These are phyloP conservation scores for Anthonomus grandis DNA, from an alignment of 1,140 invertebrate species.

Conservation along the genomic window DNA sequence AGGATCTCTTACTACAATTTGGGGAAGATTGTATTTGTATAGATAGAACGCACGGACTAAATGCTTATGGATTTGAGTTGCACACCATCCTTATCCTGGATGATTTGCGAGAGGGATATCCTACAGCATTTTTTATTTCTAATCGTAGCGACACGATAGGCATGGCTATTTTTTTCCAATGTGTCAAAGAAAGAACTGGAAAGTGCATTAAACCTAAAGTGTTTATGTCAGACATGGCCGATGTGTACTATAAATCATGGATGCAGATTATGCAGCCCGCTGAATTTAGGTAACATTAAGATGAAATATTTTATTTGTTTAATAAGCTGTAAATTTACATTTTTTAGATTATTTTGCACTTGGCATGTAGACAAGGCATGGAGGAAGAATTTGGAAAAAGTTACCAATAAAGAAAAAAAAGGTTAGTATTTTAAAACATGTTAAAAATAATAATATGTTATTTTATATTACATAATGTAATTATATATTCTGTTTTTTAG, in stretches of 20 bases:
- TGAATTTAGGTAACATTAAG: slow-evolving; percentile 5
- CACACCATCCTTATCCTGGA: slow-evolving; percentile 18
- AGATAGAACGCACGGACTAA: slow-evolving; percentile 20
- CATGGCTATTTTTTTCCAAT: slow-evolving; percentile 12
- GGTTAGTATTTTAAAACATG: slow-evolving; percentile 9
- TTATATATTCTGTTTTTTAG: background rate
- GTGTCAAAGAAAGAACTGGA: slow-evolving; percentile 7
- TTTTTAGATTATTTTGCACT: slow-evolving; percentile 12
- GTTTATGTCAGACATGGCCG: slow-evolving; percentile 26
- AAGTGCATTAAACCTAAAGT: slow-evolving; percentile 6
- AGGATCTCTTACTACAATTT: background rate
- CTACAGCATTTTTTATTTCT: slow-evolving; percentile 20
- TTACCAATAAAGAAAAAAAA: slow-evolving; percentile 21
- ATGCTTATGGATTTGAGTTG: slow-evolving; percentile 17
- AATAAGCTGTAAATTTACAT: background rate
- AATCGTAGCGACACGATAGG: slow-evolving; percentile 15
- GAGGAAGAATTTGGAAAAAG: slow-evolving; percentile 8
- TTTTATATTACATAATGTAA: background rate
- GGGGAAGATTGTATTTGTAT: slow-evolving; percentile 18
- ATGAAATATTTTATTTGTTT: background rate
- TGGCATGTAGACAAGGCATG: slow-evolving; percentile 15
- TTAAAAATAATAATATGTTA: too few relatives aligned
- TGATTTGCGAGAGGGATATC: slow-evolving; percentile 16
- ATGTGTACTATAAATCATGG: slow-evolving; percentile 21
- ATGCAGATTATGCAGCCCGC: slow-evolving; percentile 8